Base-by-base conservation (phyloP, 1,140 invertebrate genomes). In the Macrocentrus cingulum region DNA sequence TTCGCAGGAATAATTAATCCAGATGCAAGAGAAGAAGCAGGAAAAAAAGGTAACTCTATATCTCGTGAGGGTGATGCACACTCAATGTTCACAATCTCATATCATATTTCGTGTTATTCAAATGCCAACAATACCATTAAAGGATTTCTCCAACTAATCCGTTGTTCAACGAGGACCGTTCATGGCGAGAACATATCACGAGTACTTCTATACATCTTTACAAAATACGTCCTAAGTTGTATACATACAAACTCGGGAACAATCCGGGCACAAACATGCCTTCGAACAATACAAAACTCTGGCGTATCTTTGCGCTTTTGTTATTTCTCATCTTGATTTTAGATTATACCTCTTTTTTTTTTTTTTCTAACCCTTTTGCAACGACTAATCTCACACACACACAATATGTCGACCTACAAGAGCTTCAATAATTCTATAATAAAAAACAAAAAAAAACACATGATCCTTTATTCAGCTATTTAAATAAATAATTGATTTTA, bases 91-190 rank as follows among this genome's bases (percentile, higher is more conserved):
- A 59, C 66, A 67, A 76, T 76, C 74, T 78, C 71, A 56, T 76
- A 76, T 78, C 76, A 68, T 76, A 72, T 79, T 79, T 77, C 77
- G 70, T 76, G 74, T 79, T 78, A 78, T 78, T 79, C 76, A 76
- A 78, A 79, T 76, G 68, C 70, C 72, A 78, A 79, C 76, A 79
- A 77, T 76, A 63, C 77, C 71, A 76, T 77, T 79, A 77, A 78
- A 77, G 71, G 73, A 76, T 78, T 77, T 77, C 67, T 60, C 61
- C 65, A 61, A 25, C 36, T 77, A 76, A 77, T 75, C 68, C 67
- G 60, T 68, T 60, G 60, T 59, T 56, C 56, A 59, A 57, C 60
- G 59, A 61, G 58, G 57, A 56, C 49, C 25, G n/a, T 51, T 51
- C 48, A 15, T 34, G 15, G 29, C 11, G 46, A 25, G 41, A 25